These are phyloP conservation scores for Loriculus beryllinus DNA, from an alignment of 2,797 vertebrate genomes.

Conservation along the genomic window DNA sequence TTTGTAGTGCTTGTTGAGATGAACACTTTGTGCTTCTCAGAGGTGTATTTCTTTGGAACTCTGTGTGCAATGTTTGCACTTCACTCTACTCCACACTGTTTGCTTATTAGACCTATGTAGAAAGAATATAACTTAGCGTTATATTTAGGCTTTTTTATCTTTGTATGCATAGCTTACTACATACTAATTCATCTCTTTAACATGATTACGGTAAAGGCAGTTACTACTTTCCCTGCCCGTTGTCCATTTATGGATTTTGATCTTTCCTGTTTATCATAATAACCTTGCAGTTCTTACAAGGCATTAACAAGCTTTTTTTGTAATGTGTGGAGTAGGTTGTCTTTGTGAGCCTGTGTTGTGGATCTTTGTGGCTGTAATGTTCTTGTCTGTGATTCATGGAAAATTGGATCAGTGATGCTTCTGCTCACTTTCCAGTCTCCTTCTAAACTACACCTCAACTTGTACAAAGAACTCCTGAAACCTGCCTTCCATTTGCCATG, in stretches of 20 bases:
- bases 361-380: neutral
- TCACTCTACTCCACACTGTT: neutral
- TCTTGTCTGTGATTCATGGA: neutral
- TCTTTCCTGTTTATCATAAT: neutral
- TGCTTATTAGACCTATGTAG: neutral
- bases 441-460: neutral
- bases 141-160: neutral
- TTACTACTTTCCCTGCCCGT: neutral
- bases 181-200: neutral
- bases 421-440: neutral
- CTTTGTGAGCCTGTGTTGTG: neutral
- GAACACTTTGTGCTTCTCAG: neutral
- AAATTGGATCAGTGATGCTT: neutral
- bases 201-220: neutral
- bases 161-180: neutral
- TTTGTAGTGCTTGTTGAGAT: neutral
- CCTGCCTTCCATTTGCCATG: neutral
- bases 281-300: neutral
- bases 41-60: neutral
- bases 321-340: accelerated
- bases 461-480: neutral
- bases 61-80: neutral
- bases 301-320: neutral
- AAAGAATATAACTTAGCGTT: neutral
- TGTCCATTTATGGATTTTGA: neutral